phyloP scores from a whole-genome alignment of 2,888 invertebrate genomes.

The Leucoptera coffeella region DNA sequence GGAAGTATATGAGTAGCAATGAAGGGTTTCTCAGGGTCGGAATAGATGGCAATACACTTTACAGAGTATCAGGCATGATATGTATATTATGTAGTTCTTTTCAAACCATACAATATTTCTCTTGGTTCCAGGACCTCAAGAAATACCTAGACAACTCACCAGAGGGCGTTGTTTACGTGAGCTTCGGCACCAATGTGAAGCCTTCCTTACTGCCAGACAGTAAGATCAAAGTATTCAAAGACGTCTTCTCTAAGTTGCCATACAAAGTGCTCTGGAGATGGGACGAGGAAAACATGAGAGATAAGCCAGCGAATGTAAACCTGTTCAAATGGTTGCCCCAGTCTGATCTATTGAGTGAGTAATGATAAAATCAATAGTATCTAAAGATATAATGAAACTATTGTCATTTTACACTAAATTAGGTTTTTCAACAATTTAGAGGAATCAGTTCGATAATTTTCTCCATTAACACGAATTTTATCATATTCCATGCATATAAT shows the following conservation, averaged over 20 bases:
- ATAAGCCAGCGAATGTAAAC: slow-evolving; percentile 6
- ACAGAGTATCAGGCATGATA: not conserved
- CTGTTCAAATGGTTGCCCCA: slow-evolving; percentile 8
- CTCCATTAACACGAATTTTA: too few relatives aligned
- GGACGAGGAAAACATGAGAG: slow-evolving; percentile 6
- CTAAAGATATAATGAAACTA: too few relatives aligned
- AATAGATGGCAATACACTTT: too few relatives aligned
- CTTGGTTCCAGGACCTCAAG: slow-evolving; percentile 1
- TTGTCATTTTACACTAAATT: too few relatives aligned
- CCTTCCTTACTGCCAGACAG: not conserved
- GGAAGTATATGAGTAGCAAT: too few relatives aligned
- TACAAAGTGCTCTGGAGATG: slow-evolving; percentile 7
- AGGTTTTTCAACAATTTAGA: too few relatives aligned
- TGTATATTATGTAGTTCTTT: not conserved
- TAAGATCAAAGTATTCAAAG: not conserved
- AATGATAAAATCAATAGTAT: too few relatives aligned
- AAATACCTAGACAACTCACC: not conserved
- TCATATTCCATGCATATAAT: too few relatives aligned
- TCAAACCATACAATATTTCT: not conserved
- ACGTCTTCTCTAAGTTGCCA: not conserved
- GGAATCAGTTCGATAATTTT: too few relatives aligned
- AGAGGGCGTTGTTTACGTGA: slow-evolving; percentile 2
- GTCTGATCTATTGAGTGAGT: slow-evolving; percentile 8
- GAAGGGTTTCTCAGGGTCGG: too few relatives aligned
- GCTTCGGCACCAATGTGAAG: slow-evolving; percentile 1